Conservation (phyloP, 2,113 vertebrate genomes). For the Platysternon megacephalum region DNA sequence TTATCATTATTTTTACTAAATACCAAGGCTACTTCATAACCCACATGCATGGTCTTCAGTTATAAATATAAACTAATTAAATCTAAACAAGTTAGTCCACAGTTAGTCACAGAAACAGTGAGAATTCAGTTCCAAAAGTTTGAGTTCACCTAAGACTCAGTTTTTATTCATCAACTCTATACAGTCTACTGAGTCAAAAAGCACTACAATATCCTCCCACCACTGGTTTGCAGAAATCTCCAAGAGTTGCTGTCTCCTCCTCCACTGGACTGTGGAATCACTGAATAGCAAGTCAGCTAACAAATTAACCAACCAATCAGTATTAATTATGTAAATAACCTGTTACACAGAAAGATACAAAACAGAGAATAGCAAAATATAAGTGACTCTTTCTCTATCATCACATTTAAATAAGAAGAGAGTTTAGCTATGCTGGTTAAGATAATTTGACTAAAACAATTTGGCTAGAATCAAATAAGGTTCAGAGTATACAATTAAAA, state of each 20-base stretch:
- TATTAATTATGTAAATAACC: background rate
- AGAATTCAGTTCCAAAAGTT: background rate
- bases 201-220: background rate
- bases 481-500: background rate
- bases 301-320: background rate
- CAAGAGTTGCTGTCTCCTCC: background rate
- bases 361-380: background rate
- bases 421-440: background rate
- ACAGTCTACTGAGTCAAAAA: background rate
- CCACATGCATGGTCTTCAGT: background rate
- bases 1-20: background rate
- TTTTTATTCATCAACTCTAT: background rate
- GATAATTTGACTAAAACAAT: background rate
- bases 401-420: background rate
- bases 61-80: background rate
- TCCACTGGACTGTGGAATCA: background rate
- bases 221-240: background rate
- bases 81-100: background rate
- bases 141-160: background rate
- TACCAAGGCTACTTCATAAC: background rate
- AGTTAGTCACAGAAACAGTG: background rate
- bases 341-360: background rate
- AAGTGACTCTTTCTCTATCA: background rate
- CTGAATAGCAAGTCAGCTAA: background rate
- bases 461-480: background rate